Conservation (phyloP, 1,140 invertebrate genomes). For the Drosophila obscura region DNA sequence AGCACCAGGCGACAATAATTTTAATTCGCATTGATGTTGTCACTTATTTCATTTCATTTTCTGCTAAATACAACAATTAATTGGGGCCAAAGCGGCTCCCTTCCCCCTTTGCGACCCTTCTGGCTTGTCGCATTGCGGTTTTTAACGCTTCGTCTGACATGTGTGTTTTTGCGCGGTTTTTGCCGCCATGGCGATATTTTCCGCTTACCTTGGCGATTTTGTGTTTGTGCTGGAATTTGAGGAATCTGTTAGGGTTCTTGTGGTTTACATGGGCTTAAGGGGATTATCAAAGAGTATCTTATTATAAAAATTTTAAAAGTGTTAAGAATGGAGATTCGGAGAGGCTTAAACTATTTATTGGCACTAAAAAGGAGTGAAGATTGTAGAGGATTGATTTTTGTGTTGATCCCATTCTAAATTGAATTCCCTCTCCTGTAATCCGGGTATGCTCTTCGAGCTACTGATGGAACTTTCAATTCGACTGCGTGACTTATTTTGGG, state of each 20-base stretch:
- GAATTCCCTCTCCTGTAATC: too few species aligned
- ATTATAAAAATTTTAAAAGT: too few species aligned
- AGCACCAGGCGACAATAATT: conserved; percentile 58
- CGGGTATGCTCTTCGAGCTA: too few species aligned
- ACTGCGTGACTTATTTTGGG: conserved; percentile 47
- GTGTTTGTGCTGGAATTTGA: conserved; percentile 10
- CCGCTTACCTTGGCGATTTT: conserved; percentile 2
- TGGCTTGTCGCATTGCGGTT: conserved; percentile 33
- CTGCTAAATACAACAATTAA: conserved; percentile 62
- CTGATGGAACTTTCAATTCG: conserved; percentile 4
- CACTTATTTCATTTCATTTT: conserved; percentile 49
- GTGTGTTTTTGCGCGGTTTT: conserved; percentile 25
- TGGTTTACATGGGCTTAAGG: background rate
- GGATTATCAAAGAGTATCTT: too few species aligned
- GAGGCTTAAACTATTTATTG: too few species aligned
- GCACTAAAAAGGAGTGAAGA: too few species aligned
- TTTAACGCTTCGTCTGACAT: conserved; percentile 28
- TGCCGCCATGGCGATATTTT: conserved; percentile 27
- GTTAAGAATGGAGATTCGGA: too few species aligned
- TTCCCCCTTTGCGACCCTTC: background rate
- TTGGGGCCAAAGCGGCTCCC: conserved; percentile 26
- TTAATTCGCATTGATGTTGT: conserved; percentile 55
- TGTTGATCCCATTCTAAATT: too few species aligned
- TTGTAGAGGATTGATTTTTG: too few species aligned
- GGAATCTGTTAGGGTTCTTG: conserved; percentile 21